Evolutionary conservation across 2,797 vertebrate species (phyloP).

Genomic region (Urosaurus nigricauda): DNA sequence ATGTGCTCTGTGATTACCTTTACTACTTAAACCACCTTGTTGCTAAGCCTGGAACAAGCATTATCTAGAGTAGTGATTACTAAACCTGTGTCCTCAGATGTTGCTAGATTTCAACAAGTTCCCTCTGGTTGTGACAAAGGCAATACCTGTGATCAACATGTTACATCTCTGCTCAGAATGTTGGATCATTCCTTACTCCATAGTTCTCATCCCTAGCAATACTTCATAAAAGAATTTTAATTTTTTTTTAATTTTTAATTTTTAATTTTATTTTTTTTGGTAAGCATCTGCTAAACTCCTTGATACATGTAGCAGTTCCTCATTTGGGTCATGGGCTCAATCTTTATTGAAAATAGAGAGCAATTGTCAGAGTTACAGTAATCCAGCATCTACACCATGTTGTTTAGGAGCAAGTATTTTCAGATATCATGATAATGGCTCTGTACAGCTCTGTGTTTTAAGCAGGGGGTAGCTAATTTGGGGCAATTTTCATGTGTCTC

Average conservation of each 20-base stretch:
- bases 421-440: constrained; percentile 22
- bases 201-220: not conserved
- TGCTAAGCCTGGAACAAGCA: not conserved
- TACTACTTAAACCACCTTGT: not conserved
- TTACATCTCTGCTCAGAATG: not conserved
- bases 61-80: not conserved
- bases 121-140: not conserved
- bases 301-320: not conserved
- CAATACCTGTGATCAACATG: not conserved
- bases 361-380: not conserved
- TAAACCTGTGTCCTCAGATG: not conserved
- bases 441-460: constrained; percentile 27
- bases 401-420: not conserved
- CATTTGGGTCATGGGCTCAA: not conserved
- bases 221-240: too few species aligned
- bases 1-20: not conserved
- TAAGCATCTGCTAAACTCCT: not conserved
- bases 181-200: not conserved
- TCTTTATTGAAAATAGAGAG: not conserved
- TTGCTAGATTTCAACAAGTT: not conserved
- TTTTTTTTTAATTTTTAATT: too few species aligned
- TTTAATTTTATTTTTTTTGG: not conserved
- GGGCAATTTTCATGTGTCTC: constrained; percentile 20
- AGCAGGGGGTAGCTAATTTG: constrained; percentile 31
- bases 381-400: not conserved